Percentiles rank a stretch among this genome's conserved stretches.
Conservation (phyloP, 2,888 invertebrate species). For the Acanthosepion esculentum region DNA sequence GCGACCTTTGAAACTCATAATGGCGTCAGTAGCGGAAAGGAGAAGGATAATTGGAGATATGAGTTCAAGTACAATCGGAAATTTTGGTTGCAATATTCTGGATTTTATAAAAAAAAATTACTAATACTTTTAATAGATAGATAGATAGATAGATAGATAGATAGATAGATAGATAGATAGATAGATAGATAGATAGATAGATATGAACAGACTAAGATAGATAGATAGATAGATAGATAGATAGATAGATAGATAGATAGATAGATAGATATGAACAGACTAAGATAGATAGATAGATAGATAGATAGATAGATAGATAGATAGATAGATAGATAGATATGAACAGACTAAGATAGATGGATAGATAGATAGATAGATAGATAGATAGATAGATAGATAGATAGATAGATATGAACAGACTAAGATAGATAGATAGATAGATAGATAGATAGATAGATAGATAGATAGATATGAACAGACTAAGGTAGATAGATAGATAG, state of each 20-base stretch:
- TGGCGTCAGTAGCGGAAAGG: no score
- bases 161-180: not conserved
- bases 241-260: constrained; percentile 18
- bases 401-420: no score
- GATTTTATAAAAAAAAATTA: no score
- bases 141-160: no score
- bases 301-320: constrained; percentile 24
- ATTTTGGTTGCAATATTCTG: no score
- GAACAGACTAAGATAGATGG: no score
- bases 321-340: not conserved
- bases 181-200: constrained; percentile 1
- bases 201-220: not conserved
- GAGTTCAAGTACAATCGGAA: no score
- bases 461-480: no score
- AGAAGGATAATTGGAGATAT: no score
- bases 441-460: not conserved
- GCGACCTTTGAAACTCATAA: no score
- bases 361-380: not conserved
- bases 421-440: no score
- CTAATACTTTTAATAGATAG: not conserved
- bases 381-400: no score
- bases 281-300: not conserved
- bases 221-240: not conserved
- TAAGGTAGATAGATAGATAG: not conserved
- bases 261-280: not conserved